Base-by-base conservation (phyloP, 2,113 vertebrate genomes). In the Pungitius pungitius region DNA sequence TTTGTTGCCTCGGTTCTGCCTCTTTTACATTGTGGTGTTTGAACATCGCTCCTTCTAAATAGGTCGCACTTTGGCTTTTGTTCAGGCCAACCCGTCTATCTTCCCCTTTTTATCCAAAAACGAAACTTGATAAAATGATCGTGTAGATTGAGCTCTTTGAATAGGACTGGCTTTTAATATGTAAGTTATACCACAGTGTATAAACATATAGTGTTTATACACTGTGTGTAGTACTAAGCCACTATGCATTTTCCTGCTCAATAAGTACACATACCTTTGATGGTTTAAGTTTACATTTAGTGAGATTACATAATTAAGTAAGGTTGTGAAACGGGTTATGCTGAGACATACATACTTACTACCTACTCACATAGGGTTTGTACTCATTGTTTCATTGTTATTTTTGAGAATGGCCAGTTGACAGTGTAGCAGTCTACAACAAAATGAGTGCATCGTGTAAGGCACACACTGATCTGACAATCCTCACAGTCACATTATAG, bases 1-100 rank as follows among this genome's bases (percentile, higher is more conserved):
- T 73, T 65, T 69, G 60, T 12, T 37, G 55, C 57, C 49, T 18
- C 39, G 62, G 73, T 55, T 77, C 83, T 68, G 81, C 81, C 83
- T 87, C 77, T 20, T 13, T 0, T 51, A 18, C 26, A 47, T 24
- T 62, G 60, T 63, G 20, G 58, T 58, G 51, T 39, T 15, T 69
- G 24, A 63, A 18, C 35, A 14, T 42, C 24, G 27, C 42, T 3
- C 37, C 60, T 10, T 4, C 15, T 20, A 33, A 39, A 52, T 24
- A 49, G 55, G 27, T 37, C 22, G 14, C 43, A 10, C 26, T 63
- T 69, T 60, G 18, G 3, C 39, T 43, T 20, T 12, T 8, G 43
- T 7, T 58, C 30, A n/a, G 42, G 9, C 6, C 22, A 30, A 9
- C 61, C 3, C 26, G 5, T 73, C 6, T 69, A 18, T 51, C 69